Base-by-base conservation (phyloP, 1,140 invertebrate species). In the Planococcus citri region DNA sequence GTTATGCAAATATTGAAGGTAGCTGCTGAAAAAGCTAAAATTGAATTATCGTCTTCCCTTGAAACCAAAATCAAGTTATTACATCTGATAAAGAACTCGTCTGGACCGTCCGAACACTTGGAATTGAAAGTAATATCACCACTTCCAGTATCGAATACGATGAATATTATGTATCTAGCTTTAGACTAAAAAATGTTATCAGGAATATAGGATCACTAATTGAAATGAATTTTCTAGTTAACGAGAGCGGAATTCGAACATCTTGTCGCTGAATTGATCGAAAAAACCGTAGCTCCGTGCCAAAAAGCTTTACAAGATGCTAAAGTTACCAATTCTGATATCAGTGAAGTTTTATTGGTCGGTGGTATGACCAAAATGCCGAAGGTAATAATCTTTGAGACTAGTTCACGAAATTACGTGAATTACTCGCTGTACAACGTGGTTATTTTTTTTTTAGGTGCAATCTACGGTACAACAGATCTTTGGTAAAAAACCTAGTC, bases 351-450 rank as follows among this genome's bases (percentile, higher is more conserved):
- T 68, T 81, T 99, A 27, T 82, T 99, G 0, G 97, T 99, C 38
- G 97, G 97, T 73, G 97, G 97, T 72, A 99, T 99, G 97, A 96
- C 93, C 0, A 83, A 97, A 72, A 97, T 99, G 90, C 97, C 97
- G 0, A 99, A 97, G 82, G 85, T 51, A 20, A n/a, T n/a, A 9
- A 27, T 58, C 60, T 27, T 68, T 68, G n/a, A 17, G 17, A 41
- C 38, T n/a, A 41, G 10, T n/a, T n/a, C 10, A 41, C 10, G 10
- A 20, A 41, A 12, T 41, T 41, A 12, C n/a, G n/a, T n/a, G n/a
- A n/a, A n/a, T n/a, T n/a, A n/a, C n/a, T n/a, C n/a, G n/a, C n/a
- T n/a, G n/a, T n/a, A n/a, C n/a, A 51, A 51, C 2, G n/a, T 17
- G 41, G 4, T 33, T 9, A 51, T 4, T 70, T 38, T 67, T 72